These are phyloP conservation scores for Anticlea derivata DNA, from an alignment of 2,888 invertebrate genomes.

Conservation along the genomic window DNA sequence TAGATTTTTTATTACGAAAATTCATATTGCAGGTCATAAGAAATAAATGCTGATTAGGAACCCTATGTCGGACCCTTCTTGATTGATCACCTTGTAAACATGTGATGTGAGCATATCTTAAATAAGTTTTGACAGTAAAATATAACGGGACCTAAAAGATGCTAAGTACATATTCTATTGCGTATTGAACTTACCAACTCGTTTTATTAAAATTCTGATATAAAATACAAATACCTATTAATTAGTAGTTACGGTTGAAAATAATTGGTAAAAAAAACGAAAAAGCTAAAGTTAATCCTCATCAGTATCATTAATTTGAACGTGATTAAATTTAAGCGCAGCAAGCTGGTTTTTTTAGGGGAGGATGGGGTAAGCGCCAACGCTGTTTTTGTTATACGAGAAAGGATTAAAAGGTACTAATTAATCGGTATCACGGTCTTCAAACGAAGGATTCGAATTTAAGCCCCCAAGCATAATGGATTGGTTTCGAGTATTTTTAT, in stretches of 20 bases:
- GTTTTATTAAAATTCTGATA: no score
- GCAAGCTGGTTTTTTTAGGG: conserved; percentile 21
- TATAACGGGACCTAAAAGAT: no score
- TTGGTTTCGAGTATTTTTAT: conserved; percentile 22
- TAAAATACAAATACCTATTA: not conserved
- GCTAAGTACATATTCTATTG: no score
- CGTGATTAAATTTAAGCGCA: conserved; percentile 35
- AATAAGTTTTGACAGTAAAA: no score
- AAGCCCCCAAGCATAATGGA: conserved; percentile 24
- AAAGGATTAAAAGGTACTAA: conserved; percentile 46
- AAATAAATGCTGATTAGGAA: no score
- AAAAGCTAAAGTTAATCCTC: conserved; percentile 15
- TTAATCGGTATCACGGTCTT: conserved; percentile 38
- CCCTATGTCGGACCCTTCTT: no score
- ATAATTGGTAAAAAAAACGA: conserved; percentile 4
- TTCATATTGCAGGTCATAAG: no score
- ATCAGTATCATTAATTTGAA: conserved; percentile 27
- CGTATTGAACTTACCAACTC: no score
- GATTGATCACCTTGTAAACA: no score
- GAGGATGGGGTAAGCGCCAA: conserved; percentile 13
- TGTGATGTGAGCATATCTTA: no score
- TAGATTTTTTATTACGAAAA: no score
- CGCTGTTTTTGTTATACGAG: conserved; percentile 45
- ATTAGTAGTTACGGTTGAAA: not conserved
- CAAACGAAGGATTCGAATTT: conserved; percentile 25